A percentile compares a stretch with the other conserved stretches of the same genome.
These are phyloP conservation scores for Microplitis deprimator DNA, from an alignment of 2,888 invertebrate genomes.

Conservation along the genomic window DNA sequence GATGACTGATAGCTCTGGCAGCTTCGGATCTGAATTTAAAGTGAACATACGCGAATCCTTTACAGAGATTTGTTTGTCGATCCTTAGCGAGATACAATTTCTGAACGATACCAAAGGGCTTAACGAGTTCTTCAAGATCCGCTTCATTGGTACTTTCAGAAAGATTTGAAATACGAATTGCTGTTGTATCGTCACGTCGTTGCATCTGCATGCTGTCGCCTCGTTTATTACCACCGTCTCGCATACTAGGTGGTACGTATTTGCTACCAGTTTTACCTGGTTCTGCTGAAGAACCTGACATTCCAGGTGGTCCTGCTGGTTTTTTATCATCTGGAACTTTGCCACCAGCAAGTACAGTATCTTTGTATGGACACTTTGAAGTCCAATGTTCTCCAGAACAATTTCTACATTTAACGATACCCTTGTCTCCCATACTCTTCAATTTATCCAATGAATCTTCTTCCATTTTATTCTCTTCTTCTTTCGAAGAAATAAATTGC, in stretches of 20 bases:
- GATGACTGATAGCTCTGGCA: slow-evolving; percentile 88
- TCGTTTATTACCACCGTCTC: slow-evolving; percentile 87
- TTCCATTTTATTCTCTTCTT: slow-evolving; percentile 88
- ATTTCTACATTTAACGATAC: slow-evolving; percentile 88
- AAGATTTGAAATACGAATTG: slow-evolving; percentile 97
- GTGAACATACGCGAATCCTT: slow-evolving; percentile 99
- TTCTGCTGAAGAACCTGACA: slow-evolving; percentile 59
- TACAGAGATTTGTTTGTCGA: slow-evolving; percentile 87
- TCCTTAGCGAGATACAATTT: slow-evolving; percentile 98
- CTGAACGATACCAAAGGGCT: slow-evolving; percentile 92
- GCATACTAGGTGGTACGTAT: slow-evolving; percentile 90
- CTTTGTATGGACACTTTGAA: slow-evolving; percentile 97
- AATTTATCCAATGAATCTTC: slow-evolving; percentile 89
- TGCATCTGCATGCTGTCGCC: slow-evolving; percentile 78
- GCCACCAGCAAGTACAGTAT: slow-evolving; percentile 83
- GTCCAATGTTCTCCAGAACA: slow-evolving; percentile 99
- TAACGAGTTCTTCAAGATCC: slow-evolving; percentile 96
- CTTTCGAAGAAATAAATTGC: slow-evolving; percentile 91
- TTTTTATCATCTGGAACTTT: slow-evolving; percentile 71
- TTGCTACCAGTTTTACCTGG: slow-evolving; percentile 74
- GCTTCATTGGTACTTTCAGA: slow-evolving; percentile 96
- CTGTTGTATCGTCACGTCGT: slow-evolving; percentile 87
- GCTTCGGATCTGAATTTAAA: slow-evolving; percentile 94
- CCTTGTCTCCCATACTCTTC: slow-evolving; percentile 79
- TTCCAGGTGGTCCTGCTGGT: slow-evolving; percentile 54